A percentile compares a stretch with the other conserved stretches of the same genome.
phyloP scores from a whole-genome alignment of 2,113 vertebrate species.

The Stegostoma tigrinum region DNA sequence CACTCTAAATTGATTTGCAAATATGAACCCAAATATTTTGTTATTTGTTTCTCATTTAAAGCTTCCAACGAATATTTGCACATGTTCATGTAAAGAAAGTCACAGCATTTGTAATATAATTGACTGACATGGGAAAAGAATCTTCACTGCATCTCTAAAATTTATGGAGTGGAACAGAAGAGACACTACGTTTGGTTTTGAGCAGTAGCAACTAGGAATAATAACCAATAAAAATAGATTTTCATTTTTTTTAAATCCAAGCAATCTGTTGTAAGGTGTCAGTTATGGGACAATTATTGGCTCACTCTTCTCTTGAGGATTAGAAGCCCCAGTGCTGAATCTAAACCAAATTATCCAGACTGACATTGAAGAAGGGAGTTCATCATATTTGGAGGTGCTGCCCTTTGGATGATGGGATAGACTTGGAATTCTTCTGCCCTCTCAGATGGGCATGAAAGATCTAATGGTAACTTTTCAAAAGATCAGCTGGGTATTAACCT shows the following conservation, averaged over 20 bases:
- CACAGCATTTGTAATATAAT: neutral
- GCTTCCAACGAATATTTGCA: neutral
- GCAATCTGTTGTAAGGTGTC: neutral
- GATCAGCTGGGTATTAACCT: neutral
- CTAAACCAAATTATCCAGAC: neutral
- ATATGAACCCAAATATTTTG: neutral
- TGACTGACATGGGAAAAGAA: neutral
- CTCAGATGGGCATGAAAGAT: neutral
- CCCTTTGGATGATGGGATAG: neutral
- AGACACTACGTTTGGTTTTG: neutral
- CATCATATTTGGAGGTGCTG: neutral
- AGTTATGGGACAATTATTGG: neutral
- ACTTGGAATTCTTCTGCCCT: neutral
- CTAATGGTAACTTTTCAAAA: neutral
- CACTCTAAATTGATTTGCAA: neutral
- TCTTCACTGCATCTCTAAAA: neutral
- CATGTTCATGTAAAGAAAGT: neutral
- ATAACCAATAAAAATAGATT: neutral
- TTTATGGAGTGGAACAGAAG: neutral
- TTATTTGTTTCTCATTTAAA: slow-evolving; percentile 26
- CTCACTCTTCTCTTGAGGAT: neutral
- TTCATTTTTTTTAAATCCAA: neutral
- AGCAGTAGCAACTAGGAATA: neutral
- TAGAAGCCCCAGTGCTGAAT: neutral
- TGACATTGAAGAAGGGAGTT: neutral